These are phyloP conservation scores for Myopa testacea DNA, from an alignment of 2,888 invertebrate genomes.

Conservation along the genomic window DNA sequence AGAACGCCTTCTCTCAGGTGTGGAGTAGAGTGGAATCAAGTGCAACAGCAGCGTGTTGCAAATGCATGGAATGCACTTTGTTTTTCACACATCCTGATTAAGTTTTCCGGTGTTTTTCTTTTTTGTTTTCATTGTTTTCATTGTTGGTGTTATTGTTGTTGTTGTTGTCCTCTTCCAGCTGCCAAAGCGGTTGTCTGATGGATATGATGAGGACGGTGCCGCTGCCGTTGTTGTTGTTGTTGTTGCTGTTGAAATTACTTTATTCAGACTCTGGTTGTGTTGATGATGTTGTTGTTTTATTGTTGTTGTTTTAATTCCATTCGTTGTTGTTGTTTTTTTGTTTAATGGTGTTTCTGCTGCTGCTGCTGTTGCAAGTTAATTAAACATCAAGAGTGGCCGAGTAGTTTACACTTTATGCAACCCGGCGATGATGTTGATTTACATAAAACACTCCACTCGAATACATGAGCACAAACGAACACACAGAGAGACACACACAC, in stretches of 20 bases:
- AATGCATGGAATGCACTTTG: slow-evolving; percentile 59
- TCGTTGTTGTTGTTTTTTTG: slow-evolving; percentile 38
- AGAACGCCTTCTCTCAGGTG: not conserved
- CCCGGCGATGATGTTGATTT: slow-evolving; percentile 26
- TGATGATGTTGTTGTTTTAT: slow-evolving; percentile 50
- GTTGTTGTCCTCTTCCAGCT: no score
- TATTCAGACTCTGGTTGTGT: slow-evolving; percentile 44
- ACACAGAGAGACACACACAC: not conserved
- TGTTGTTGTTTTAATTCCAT: slow-evolving; percentile 24
- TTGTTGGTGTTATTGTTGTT: slow-evolving; percentile 48
- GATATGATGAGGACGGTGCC: no score
- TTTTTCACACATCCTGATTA: slow-evolving; percentile 65
- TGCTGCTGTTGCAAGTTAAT: slow-evolving; percentile 42
- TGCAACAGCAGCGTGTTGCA: slow-evolving; percentile 41
- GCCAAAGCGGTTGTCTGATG: no score
- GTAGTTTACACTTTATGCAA: slow-evolving; percentile 29
- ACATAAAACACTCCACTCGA: slow-evolving; percentile 30
- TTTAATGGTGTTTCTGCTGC: slow-evolving; percentile 45
- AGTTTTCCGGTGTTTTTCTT: slow-evolving; percentile 52
- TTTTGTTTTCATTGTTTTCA: slow-evolving; percentile 19
- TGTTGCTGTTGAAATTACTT: slow-evolving; percentile 31
- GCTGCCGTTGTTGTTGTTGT: slow-evolving; percentile 27
- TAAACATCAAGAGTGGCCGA: slow-evolving; percentile 37
- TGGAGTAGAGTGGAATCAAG: not conserved
- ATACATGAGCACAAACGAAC: slow-evolving; percentile 17